Evolutionary conservation across 1,140 invertebrate genomes (phyloP).

Genomic region (Akabosia matsudoensis): DNA sequence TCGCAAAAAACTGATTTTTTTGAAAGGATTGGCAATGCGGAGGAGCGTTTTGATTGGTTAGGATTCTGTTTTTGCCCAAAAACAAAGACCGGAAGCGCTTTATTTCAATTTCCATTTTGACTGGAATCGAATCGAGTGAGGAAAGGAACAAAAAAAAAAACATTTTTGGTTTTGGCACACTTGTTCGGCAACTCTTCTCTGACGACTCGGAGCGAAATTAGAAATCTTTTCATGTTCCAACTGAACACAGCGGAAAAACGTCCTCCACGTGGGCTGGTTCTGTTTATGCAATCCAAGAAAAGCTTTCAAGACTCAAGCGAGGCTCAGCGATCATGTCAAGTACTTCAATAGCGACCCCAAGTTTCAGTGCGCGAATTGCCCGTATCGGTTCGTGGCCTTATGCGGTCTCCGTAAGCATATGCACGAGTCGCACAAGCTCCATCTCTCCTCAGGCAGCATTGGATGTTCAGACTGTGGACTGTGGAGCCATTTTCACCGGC

Average conservation of each 20-base stretch:
- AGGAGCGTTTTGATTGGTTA: too few species aligned
- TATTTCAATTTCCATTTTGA: not conserved
- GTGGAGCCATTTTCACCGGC: not conserved
- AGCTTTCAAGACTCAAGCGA: not conserved
- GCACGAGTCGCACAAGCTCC: not conserved
- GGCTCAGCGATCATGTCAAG: not conserved
- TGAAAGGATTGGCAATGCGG: too few species aligned
- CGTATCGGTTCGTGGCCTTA: not conserved
- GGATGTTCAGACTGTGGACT: not conserved
- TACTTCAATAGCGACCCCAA: not conserved
- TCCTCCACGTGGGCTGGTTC: too few species aligned
- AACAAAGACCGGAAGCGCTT: not conserved
- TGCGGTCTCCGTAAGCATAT: not conserved
- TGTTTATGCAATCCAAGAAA: not conserved
- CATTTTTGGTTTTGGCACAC: too few species aligned
- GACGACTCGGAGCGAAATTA: too few species aligned
- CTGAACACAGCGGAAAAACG: too few species aligned
- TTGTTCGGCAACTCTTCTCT: too few species aligned
- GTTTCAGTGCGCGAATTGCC: not conserved
- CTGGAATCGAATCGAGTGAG: not conserved
- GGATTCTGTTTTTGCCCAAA: not conserved
- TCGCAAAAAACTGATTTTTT: too few species aligned
- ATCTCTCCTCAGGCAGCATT: not conserved
- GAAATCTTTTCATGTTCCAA: too few species aligned
- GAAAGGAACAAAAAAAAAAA: not conserved